A percentile compares a stretch with the other conserved stretches of the same genome.
These are phyloP conservation scores for Crotalus tigris DNA, from an alignment of 2,113 vertebrate genomes.

Conservation along the genomic window DNA sequence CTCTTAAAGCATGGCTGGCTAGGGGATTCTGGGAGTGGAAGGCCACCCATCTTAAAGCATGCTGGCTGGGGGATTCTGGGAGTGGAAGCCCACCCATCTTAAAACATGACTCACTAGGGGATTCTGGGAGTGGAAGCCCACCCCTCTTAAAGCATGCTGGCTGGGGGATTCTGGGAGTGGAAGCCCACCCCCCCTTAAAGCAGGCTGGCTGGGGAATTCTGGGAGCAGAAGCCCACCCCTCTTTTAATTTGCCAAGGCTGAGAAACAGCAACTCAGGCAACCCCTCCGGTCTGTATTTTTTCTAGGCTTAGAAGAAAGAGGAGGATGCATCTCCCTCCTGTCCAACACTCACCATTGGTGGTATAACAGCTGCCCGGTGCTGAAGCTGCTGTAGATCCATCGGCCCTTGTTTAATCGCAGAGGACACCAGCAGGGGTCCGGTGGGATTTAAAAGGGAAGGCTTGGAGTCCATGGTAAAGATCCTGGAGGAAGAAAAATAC, in stretches of 20 bases:
- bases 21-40: not conserved
- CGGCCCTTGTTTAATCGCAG: slow-evolving; percentile 80
- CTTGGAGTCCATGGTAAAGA: slow-evolving; percentile 86
- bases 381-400: slow-evolving; percentile 93
- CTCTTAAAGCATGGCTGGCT: not conserved
- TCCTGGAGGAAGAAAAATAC: slow-evolving; percentile 62
- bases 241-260: not conserved
- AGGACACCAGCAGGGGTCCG: slow-evolving; percentile 83
- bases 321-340: not conserved
- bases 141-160: not conserved
- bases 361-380: slow-evolving; percentile 90
- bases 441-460: slow-evolving; percentile 83
- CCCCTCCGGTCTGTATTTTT: not conserved
- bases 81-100: not conserved
- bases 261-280: not conserved
- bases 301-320: not conserved
- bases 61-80: not conserved
- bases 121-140: not conserved
- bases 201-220: not conserved
- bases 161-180: not conserved
- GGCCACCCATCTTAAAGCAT: not conserved
- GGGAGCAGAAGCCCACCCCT: not conserved
- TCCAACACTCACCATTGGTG: slow-evolving; percentile 82
- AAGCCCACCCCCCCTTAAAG: too few relatives aligned
- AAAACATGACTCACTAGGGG: accelerated